Base-by-base conservation (phyloP, 2,888 invertebrate genomes). In the Drosophila conformis region DNA sequence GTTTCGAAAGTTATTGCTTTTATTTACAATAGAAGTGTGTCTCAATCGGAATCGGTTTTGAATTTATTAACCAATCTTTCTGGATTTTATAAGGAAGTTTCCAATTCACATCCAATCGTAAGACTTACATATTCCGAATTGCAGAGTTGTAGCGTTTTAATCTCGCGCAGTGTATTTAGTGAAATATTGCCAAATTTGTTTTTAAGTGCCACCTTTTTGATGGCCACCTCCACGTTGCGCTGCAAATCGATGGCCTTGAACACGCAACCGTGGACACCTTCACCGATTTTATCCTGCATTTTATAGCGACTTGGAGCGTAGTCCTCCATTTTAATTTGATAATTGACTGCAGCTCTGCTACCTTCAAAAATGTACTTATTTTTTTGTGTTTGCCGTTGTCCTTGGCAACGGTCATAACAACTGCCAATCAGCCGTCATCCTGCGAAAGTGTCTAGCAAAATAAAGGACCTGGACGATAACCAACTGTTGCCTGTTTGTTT, bases 211-310 rank as follows among this genome's bases (percentile, higher is more conserved):
- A 98, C 96, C 92, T 98, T 98, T 92, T 99, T 99, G 73, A 99
- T 94, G 0, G 99, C 99, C 42, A 99, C 98, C 53, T 96, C 95
- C 57, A 95, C 95, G 25, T 96, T 95, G 57, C 95, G 96, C 73
- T 95, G 94, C 72, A 95, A 93, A 90, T 97, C 96, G 46, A 94
- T 94, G 4, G 97, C 99, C 94, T 97, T 97, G 87, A 98, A 95
- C 27, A 99, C 99, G 78, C 98, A 95, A 0, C 99, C 99, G 93
- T 99, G 98, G 4, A 99, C 98, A 2, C 99, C 99, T 94, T 99
- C 99, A 0, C 99, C 99, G 75, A 99, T 97, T 83, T 97, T 95
- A 51, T 97, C 98, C 35, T 96, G 93, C 64, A 98, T 95, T 90
- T 93, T 93, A 78, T 93, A 93, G 33, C 92, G 92, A 87, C 91